Percentiles rank a stretch among this genome's conserved stretches.
These are phyloP conservation scores for Psittacula derbiana DNA, from an alignment of 2,797 vertebrate genomes.

Conservation along the genomic window DNA sequence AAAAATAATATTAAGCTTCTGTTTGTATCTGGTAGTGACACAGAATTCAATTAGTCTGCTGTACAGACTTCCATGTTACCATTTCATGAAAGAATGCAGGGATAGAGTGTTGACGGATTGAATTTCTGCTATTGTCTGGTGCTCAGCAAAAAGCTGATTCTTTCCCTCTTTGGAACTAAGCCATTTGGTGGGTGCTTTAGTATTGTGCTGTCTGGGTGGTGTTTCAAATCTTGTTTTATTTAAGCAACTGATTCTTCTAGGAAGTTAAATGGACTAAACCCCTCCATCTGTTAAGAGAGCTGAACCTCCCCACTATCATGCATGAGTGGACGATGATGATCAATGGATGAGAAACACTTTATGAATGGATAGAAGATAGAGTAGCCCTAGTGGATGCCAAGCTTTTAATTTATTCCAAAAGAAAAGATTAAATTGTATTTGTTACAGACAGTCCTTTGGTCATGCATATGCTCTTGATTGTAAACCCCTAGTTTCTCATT, in stretches of 20 bases:
- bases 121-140: background rate
- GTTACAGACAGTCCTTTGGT: background rate
- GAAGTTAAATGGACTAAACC: background rate
- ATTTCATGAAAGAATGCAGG: background rate
- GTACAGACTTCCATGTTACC: background rate
- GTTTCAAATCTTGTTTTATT: background rate
- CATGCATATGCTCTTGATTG: background rate
- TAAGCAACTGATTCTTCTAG: background rate
- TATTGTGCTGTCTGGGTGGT: background rate
- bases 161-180: constrained; percentile 1
- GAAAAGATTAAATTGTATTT: background rate
- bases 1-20: background rate
- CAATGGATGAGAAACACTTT: background rate
- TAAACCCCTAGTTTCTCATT: background rate
- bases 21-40: background rate
- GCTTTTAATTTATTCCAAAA: background rate
- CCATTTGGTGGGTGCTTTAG: constrained; percentile 37
- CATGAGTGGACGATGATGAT: background rate
- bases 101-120: background rate
- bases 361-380: background rate
- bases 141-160: constrained; percentile 32
- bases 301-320: background rate
- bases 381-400: background rate
- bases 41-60: background rate
- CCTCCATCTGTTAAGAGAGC: background rate